phyloP scores from a whole-genome alignment of 2,888 invertebrate genomes.

The Lithophane ornitopus region DNA sequence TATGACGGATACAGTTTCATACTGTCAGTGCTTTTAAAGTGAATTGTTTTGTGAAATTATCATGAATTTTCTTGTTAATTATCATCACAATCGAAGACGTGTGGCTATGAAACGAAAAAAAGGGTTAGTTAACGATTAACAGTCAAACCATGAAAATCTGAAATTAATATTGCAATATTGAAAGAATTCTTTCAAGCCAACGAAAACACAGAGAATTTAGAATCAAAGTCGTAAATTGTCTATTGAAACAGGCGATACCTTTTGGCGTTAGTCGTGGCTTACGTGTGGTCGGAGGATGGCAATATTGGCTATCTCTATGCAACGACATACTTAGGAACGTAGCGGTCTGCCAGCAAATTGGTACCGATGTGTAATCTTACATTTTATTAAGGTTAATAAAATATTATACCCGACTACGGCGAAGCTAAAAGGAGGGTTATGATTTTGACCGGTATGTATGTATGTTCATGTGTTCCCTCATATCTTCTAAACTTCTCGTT shows the following conservation, averaged over 20 bases:
- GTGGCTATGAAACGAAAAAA: background rate
- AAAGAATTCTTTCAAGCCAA: constrained; percentile 9
- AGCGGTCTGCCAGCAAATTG: constrained; percentile 59
- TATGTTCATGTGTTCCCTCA: no score
- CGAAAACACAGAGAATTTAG: constrained; percentile 71
- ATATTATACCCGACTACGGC: background rate
- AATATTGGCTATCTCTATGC: constrained; percentile 74
- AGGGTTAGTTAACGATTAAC: no score
- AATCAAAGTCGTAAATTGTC: constrained; percentile 73
- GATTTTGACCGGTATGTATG: no score
- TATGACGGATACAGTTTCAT: background rate
- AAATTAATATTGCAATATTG: constrained; percentile 7
- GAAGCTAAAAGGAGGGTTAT: no score
- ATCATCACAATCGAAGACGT: background rate
- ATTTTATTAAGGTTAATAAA: constrained; percentile 45
- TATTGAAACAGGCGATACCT: constrained; percentile 68
- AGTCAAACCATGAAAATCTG: background rate
- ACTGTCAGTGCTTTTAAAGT: background rate
- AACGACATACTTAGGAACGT: constrained; percentile 63
- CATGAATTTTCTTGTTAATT: background rate
- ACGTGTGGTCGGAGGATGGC: constrained; percentile 70
- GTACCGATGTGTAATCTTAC: constrained; percentile 44
- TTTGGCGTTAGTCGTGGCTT: constrained; percentile 70
- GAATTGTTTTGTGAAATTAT: background rate
- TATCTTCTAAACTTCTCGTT: no score